Evolutionary conservation across 2,888 invertebrate genomes (phyloP), one percentile per base, ranked within the genome.

Genomic region (Tipula lateralis): DNA sequence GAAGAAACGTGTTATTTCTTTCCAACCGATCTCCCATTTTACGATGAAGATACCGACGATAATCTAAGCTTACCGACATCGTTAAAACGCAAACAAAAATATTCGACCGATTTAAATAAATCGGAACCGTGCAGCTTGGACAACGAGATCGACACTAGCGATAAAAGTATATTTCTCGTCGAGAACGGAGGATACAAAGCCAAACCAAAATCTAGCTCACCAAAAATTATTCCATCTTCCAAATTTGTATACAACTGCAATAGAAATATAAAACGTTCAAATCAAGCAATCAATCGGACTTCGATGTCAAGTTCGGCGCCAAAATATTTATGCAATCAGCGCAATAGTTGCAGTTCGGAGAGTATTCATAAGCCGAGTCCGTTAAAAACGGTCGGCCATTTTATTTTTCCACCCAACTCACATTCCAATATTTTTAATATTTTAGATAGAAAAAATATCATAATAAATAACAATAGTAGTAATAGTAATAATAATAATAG

Each of bases 361-460:
- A 89, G 87, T 85, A 87, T 86, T 44, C 36, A 87, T 16, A 87
- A 89, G 86, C 88, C 91, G 44, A 91, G 90, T 86, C 91, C 91
- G 1, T 87, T 91, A 7, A 90, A 89, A 86, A 89, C 89, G n/a
- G 89, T 91, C 86, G 90, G 90, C 85, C 90, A 89, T 85, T 89
- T 91, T 83, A 88, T 91, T 85, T 90, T 89, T 85, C 87, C 88
- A 86, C 87, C 88, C 85, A 88, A 87, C 30, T 89, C 90, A 86
- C 90, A 89, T 88, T 89, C 90, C 87, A 90, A 89, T 87, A 88
- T 90, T 84, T 88, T 90, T 86, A 90, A 90, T 86, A 87, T 89
- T 86, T 88, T 89, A 86, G 89, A 86, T 87, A 87, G 16, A 12
- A 24, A 19, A 66, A 66, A 6, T 66, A 24, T 66, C 2, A 66